Conservation (phyloP, 2,797 vertebrate genomes). For the Acanthurus leucopareius region DNA sequence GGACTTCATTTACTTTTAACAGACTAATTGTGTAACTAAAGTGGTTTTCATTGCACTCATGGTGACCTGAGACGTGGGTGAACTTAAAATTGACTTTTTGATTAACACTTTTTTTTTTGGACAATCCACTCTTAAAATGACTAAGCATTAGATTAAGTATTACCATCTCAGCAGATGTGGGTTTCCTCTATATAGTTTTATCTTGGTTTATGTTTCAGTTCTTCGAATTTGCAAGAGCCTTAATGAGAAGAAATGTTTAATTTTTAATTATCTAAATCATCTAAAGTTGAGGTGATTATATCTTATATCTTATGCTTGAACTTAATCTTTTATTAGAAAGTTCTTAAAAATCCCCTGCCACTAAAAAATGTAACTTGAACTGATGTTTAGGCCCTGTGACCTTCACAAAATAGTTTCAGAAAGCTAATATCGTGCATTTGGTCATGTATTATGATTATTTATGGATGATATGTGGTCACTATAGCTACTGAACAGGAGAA, state of each 20-base stretch:
- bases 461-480: not conserved
- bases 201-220: not conserved
- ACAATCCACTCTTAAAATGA: not conserved
- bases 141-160: not conserved
- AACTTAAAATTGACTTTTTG: too few species aligned
- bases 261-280: not conserved
- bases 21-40: not conserved
- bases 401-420: not conserved
- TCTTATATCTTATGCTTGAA: not conserved
- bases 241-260: not conserved
- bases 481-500: not conserved
- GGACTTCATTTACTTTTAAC: not conserved
- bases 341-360: too few species aligned
- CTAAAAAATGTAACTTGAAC: too few species aligned
- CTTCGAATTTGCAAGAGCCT: not conserved
- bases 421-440: too few species aligned
- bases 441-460: too few species aligned
- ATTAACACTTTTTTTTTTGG: too few species aligned
- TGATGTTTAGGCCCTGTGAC: too few species aligned
- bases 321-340: too few species aligned
- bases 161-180: not conserved
- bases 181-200: not conserved
- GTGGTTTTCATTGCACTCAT: not conserved
- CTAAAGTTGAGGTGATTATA: not conserved
- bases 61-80: too few species aligned